Evolutionary conservation across 2,113 vertebrate species (phyloP).

Genomic region (Poecilia latipinna): DNA sequence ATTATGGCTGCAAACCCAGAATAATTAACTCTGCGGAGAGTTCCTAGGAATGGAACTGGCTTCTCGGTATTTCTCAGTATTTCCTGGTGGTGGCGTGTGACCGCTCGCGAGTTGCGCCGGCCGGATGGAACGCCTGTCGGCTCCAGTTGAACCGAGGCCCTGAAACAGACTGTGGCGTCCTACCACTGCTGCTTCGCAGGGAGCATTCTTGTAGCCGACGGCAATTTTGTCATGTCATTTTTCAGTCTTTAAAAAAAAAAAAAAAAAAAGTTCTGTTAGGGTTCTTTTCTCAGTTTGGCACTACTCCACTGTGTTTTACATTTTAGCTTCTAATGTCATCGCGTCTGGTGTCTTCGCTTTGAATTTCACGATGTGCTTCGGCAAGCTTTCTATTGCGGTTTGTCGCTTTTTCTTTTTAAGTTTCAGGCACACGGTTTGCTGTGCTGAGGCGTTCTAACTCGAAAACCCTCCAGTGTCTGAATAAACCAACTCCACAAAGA

Average conservation of each 20-base stretch:
- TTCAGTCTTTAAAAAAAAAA: constrained; percentile 24
- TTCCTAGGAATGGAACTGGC: constrained; percentile 55
- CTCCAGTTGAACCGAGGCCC: constrained; percentile 52
- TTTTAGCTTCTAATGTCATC: constrained; percentile 25
- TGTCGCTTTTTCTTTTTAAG: background rate
- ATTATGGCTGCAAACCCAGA: constrained; percentile 71
- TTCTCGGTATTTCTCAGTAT: constrained; percentile 50
- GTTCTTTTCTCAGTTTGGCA: constrained; percentile 23
- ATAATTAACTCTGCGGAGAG: constrained; percentile 67
- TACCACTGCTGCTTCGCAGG: constrained; percentile 19
- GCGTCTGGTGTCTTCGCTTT: constrained; percentile 9
- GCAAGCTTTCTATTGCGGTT: background rate
- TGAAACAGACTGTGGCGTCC: constrained; percentile 60
- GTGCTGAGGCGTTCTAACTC: background rate
- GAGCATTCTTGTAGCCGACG: constrained; percentile 46
- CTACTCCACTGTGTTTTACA: constrained; percentile 31
- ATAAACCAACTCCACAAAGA: background rate
- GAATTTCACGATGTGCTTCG: background rate
- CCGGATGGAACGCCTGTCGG: constrained; percentile 59
- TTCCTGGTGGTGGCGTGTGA: constrained; percentile 30
- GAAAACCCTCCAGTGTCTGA: no score
- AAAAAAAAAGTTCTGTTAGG: constrained; percentile 30
- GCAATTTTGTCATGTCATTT: constrained; percentile 44
- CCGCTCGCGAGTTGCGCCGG: constrained; percentile 11
- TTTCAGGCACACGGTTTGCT: no score